Percentiles rank a stretch among this genome's conserved stretches.
Conservation (phyloP, 2,113 vertebrate species). For the Marcusenius ussheri region DNA sequence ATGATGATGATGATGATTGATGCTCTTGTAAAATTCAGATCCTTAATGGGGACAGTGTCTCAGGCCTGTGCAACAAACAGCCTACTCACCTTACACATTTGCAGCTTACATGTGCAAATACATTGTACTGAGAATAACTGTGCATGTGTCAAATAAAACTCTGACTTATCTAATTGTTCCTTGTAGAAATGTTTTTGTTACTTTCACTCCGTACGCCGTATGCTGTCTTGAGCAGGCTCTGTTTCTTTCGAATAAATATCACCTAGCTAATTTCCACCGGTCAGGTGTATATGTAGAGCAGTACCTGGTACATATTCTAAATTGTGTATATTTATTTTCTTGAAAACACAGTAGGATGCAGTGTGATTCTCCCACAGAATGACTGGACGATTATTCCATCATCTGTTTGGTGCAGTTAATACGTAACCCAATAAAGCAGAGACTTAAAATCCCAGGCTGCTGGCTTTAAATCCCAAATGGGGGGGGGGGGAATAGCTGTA, state of each 20-base stretch:
- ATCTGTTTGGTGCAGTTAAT: constrained; percentile 1
- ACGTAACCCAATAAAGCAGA: neutral
- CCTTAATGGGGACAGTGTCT: neutral
- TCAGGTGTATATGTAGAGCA: neutral
- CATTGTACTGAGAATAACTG: neutral
- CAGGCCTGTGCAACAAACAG: neutral
- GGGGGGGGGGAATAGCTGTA: neutral
- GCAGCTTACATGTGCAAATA: neutral
- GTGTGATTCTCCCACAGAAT: neutral
- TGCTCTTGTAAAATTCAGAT: neutral
- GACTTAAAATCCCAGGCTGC: neutral
- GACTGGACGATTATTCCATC: neutral
- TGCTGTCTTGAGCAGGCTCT: neutral
- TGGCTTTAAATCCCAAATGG: neutral
- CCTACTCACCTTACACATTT: neutral
- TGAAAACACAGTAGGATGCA: neutral
- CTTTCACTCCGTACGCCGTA: neutral
- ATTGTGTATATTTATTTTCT: neutral
- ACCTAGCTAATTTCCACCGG: neutral
- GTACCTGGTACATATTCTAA: neutral
- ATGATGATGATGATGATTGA: neutral
- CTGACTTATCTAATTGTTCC: neutral
- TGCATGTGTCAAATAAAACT: neutral
- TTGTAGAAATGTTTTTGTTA: neutral
- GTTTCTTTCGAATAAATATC: neutral